Percentiles rank a stretch among this genome's conserved stretches.
Evolutionary conservation across 1,140 invertebrate genomes (phyloP).

Genomic region (Drosophila kohkoa): DNA sequence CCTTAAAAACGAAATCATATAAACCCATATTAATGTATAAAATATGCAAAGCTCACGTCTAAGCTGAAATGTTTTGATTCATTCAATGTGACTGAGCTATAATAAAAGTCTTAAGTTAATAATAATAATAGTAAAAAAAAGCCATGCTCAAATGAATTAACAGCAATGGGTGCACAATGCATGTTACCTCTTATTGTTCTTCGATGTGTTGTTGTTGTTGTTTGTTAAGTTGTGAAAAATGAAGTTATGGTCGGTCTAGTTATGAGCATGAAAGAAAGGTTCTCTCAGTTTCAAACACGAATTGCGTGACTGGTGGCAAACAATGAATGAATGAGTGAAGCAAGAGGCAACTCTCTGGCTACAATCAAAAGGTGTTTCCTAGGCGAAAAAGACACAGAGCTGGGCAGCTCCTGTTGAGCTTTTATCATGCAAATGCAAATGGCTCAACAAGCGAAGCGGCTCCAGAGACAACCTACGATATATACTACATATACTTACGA

Average conservation of each 20-base stretch:
- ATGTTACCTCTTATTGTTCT: background rate
- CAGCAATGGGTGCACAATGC: slow-evolving; percentile 36
- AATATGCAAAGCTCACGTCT: background rate
- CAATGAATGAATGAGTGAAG: slow-evolving; percentile 20
- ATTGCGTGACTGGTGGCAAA: slow-evolving; percentile 57
- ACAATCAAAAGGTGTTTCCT: slow-evolving; percentile 46
- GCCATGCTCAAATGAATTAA: slow-evolving; percentile 37
- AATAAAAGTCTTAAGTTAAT: slow-evolving; percentile 29
- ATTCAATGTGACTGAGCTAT: background rate
- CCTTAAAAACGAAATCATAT: background rate
- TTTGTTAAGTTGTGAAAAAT: slow-evolving; percentile 52
- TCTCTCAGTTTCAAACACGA: slow-evolving; percentile 37
- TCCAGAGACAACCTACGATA: slow-evolving; percentile 35
- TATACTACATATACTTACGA: background rate
- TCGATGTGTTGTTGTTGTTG: slow-evolving; percentile 21
- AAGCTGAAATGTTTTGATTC: background rate
- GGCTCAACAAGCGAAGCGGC: slow-evolving; percentile 61
- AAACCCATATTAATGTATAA: background rate
- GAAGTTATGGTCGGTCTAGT: slow-evolving; percentile 42
- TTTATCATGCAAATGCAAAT: slow-evolving; percentile 81
- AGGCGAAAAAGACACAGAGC: slow-evolving; percentile 42
- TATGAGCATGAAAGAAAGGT: slow-evolving; percentile 50
- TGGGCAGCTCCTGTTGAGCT: slow-evolving; percentile 54
- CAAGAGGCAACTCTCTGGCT: background rate
- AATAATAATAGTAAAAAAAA: slow-evolving; percentile 8